These are phyloP conservation scores for Plectrocnemia conspersa DNA, from an alignment of 1,140 invertebrate species.

Conservation along the genomic window DNA sequence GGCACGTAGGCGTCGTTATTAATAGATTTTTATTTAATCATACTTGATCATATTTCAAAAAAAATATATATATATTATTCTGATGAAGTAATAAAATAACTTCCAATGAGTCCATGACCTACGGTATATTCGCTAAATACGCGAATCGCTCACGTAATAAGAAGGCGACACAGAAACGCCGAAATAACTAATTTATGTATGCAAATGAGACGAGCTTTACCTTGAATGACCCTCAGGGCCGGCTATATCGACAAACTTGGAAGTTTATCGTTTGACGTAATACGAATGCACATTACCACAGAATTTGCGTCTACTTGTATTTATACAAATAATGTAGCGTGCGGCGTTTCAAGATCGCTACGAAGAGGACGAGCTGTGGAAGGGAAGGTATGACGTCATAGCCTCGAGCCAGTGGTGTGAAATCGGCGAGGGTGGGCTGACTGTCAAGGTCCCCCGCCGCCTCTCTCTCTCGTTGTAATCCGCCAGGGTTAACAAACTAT, in stretches of 20 bases:
- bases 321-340: too few relatives aligned
- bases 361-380: background rate
- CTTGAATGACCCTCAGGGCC: background rate
- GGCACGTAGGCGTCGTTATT: too few relatives aligned
- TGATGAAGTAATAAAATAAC: too few relatives aligned
- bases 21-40: too few relatives aligned
- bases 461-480: conserved; percentile 9
- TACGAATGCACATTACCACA: conserved; percentile 1
- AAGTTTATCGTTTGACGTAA: conserved; percentile 1
- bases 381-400: conserved; percentile 35
- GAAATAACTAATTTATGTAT: too few relatives aligned
- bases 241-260: background rate
- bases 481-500: conserved; percentile 2
- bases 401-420: conserved; percentile 28
- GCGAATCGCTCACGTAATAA: too few relatives aligned
- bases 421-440: conserved; percentile 25
- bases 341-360: conserved; percentile 1
- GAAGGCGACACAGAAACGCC: too few relatives aligned
- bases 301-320: background rate
- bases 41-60: too few relatives aligned
- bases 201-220: too few relatives aligned
- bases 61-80: too few relatives aligned
- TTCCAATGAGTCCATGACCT: too few relatives aligned
- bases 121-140: too few relatives aligned
- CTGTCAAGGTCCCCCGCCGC: conserved; percentile 12